Evolutionary conservation across 1,140 invertebrate species (phyloP), one percentile per base, ranked within the genome.

Genomic region (Euborellia annulipes): DNA sequence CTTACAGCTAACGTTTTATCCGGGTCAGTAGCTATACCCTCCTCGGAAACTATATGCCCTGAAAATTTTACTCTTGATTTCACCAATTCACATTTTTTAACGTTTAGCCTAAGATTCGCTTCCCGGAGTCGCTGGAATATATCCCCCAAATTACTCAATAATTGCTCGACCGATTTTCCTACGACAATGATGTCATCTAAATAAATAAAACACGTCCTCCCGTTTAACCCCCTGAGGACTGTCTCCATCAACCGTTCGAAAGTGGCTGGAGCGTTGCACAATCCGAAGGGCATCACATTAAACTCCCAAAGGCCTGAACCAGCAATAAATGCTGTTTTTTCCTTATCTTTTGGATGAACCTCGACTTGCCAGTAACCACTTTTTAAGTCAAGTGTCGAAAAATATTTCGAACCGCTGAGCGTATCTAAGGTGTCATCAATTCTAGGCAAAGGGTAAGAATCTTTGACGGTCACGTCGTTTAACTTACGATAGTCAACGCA

Each of bases 301-400:
- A 52, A 67, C 43, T 66, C 52, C 34, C 46, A 65, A 30, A 56
- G 52, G 2, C 56, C 56, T 4, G 52, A 41, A 23, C 48, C 54
- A 34, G 58, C 59, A 0, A 53, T 51, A 47, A 71, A 70, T 0
- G 65, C 64, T 1, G 69, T 70, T 52, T 72, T 72, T 6, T 60
- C 50, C 14, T 41, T 52, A 48, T 62, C 58, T 13, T 59, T 41
- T 54, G 52, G 37, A 2, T n/a, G 7, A 3, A 41, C 11, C 8
- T 37, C 37, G 6, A 51, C 45, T 20, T 40, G 54, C 13, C 36
- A 61, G 46, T 59, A 67, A 1, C 66, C 65, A 21, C 50, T 54
- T 0, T 40, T 44, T 2, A 62, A 38, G 50, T 68, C 62, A 0
- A 69, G 37, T 0, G 55, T 48, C 3, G 53, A 50, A 43, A 68